These are phyloP conservation scores for Oligia latruncula DNA, from an alignment of 2,888 invertebrate genomes.

Conservation along the genomic window DNA sequence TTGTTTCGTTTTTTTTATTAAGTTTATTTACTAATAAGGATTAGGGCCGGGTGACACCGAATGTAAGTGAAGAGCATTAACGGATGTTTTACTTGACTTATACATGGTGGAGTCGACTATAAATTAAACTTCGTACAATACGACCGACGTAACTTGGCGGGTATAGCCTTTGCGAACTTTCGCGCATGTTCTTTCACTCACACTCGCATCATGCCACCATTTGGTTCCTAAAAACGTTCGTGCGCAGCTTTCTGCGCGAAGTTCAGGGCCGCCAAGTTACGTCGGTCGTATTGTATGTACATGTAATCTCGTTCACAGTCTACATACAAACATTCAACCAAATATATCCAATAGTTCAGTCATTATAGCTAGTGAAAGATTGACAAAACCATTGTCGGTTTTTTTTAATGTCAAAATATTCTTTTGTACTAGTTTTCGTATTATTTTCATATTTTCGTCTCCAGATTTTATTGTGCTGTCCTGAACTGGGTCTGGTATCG, in stretches of 20 bases:
- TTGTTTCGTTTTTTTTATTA: slow-evolving; percentile 31
- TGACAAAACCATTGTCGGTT: neutral
- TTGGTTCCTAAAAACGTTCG: too few species aligned
- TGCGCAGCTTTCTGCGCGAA: too few species aligned
- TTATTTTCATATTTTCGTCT: neutral
- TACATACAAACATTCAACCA: neutral
- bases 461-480: neutral
- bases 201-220: too few species aligned
- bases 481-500: neutral
- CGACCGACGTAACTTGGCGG: too few species aligned
- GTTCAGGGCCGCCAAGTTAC: too few species aligned
- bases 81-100: neutral
- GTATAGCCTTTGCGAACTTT: too few species aligned
- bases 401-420: neutral
- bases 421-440: neutral
- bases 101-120: neutral
- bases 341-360: neutral
- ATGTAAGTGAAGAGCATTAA: neutral
- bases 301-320: neutral
- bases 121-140: neutral
- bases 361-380: neutral
- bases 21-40: slow-evolving; percentile 25
- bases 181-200: too few species aligned
- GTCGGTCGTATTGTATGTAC: too few species aligned
- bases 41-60: neutral